Conservation (phyloP, 2,797 vertebrate genomes). For the Oreonectes daqikongensis region DNA sequence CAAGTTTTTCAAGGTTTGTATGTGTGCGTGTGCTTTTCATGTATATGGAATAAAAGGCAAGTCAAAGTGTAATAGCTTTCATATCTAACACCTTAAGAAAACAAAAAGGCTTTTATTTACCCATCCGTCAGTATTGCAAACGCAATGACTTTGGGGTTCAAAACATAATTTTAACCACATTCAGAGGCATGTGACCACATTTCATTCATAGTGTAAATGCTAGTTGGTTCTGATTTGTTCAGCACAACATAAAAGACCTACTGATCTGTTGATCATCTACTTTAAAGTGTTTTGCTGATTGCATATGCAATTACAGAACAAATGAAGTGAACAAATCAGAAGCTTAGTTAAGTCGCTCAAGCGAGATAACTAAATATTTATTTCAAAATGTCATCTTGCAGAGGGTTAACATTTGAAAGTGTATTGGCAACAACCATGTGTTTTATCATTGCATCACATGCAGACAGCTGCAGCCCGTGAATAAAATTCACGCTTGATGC, state of each 20-base stretch:
- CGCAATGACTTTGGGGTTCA: background rate
- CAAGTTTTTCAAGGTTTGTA: constrained; percentile 92
- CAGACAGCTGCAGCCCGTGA: background rate
- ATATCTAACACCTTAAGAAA: background rate
- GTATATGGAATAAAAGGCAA: background rate
- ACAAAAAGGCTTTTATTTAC: background rate
- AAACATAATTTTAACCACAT: background rate
- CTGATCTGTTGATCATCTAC: background rate
- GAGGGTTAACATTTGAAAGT: background rate
- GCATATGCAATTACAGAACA: background rate
- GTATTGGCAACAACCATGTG: background rate
- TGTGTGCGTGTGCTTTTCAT: background rate
- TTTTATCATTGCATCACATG: too few species aligned
- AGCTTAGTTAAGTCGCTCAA: background rate
- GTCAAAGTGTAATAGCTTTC: background rate
- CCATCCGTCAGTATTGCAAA: background rate
- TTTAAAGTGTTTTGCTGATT: background rate
- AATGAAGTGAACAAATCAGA: background rate
- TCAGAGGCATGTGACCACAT: background rate
- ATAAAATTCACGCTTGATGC: background rate
- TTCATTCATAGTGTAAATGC: background rate
- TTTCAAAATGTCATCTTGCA: background rate
- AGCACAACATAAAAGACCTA: background rate
- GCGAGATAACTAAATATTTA: too few species aligned
- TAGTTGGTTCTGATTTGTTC: background rate